phyloP scores from a whole-genome alignment of 2,113 vertebrate genomes.

The Pseudonaja textilis region DNA sequence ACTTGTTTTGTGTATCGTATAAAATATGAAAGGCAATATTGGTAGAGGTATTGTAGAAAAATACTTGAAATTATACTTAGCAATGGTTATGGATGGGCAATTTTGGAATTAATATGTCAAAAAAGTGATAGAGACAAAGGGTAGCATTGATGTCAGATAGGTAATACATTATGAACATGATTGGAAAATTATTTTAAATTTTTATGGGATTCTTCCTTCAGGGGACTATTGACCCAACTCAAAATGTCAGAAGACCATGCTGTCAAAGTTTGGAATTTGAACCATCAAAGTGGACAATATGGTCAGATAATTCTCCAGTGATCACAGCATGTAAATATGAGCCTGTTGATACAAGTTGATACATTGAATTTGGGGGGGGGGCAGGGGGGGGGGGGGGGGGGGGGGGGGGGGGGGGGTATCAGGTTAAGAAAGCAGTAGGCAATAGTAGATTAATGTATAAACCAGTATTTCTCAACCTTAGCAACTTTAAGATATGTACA shows the following conservation, averaged over 20 bases:
- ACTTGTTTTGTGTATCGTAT: background rate
- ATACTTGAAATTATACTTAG: background rate
- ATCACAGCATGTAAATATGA: background rate
- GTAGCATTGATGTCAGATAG: background rate
- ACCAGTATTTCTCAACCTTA: background rate
- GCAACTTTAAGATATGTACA: no score
- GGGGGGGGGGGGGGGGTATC: accelerated
- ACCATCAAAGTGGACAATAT: background rate
- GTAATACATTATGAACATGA: background rate
- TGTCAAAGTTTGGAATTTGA: background rate
- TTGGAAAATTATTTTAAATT: background rate
- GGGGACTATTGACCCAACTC: background rate
- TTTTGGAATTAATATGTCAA: background rate
- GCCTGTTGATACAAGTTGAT: background rate
- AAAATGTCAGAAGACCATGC: background rate
- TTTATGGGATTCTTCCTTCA: background rate
- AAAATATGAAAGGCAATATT: background rate
- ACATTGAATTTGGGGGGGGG: background rate
- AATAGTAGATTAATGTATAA: background rate
- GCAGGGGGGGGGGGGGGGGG: accelerated
- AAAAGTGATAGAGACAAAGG: background rate
- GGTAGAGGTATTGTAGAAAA: background rate
- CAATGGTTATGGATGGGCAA: background rate
- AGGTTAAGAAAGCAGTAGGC: background rate
- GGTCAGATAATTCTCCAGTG: background rate